Evolutionary conservation across 2,113 vertebrate species (phyloP), one percentile per base, ranked within the genome.

Genomic region (Leptobrachium leishanense): DNA sequence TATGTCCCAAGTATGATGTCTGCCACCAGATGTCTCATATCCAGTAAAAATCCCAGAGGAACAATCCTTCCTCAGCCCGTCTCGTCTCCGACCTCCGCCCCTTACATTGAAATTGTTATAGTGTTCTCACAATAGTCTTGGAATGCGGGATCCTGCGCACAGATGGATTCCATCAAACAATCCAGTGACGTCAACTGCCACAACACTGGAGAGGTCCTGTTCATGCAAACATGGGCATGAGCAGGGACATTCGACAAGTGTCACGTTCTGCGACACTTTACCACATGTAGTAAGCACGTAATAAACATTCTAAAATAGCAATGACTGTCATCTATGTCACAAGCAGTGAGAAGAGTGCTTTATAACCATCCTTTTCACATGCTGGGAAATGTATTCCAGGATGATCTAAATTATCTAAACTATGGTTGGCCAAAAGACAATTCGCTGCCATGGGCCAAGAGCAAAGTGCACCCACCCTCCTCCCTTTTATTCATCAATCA

Each of bases 121-220:
- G 72, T 73, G 70, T 79, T 79, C 77, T 79, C 77, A 79, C 77
- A 79, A 79, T 64, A 79, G 46, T 79, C 63, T 68, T 73, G 77
- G 77, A 68, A 79, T 72, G 76, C 39, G 72, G 63, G 11, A 74
- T 73, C 42, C 55, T 67, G 66, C 64, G 73, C 70, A 74, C 77
- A 79, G 77, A 79, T 79, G 77, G 77, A 2, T 74, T 74, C 9
- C 53, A 57, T 73, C 53, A 79, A 67, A 64, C 40, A 73, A 72
- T 64, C 62, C 20, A 40, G 63, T 59, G 63, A 73, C 63, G 44
- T 50, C 43, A 50, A 70, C 8, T 46, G 44, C 44, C 44, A 50
- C 13, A 46, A 44, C 43, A 15, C 6, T 70, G 13, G 42, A 43
- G 42, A 42, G 66, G 42, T 43, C 7, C 41, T 15, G 66, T 44